Evolutionary conservation across 2,797 vertebrate species (phyloP).

Genomic region (Crypturellus tataupa): DNA sequence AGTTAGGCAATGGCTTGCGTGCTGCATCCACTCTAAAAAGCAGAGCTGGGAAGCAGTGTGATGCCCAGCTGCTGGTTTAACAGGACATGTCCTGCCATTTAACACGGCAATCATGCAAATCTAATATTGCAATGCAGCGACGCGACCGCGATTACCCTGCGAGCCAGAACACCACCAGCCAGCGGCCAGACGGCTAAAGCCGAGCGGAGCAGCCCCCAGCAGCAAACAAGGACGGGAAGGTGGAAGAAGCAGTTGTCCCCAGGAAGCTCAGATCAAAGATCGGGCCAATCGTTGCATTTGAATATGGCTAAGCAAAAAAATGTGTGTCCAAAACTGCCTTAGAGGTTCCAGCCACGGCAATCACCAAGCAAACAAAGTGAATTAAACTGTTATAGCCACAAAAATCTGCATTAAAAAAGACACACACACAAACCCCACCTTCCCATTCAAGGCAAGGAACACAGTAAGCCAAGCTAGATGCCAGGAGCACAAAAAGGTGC

Average conservation of each 20-base stretch:
- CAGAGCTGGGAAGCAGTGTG: neutral
- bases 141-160: neutral
- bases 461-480: neutral
- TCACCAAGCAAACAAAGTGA: neutral
- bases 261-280: neutral
- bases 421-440: neutral
- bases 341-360: neutral
- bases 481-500: neutral
- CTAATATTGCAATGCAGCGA: conserved; percentile 8
- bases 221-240: neutral
- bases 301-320: neutral
- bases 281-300: neutral
- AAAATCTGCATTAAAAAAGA: neutral
- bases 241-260: neutral
- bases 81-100: neutral
- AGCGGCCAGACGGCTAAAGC: neutral
- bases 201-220: neutral
- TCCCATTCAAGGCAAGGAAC: neutral
- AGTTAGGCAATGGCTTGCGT: neutral
- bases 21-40: neutral
- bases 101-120: neutral
- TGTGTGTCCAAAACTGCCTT: neutral
- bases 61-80: conserved; percentile 1
- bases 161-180: conserved; percentile 23
- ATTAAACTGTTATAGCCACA: neutral